Percentiles rank a stretch among this genome's conserved stretches.
Evolutionary conservation across 2,797 vertebrate species (phyloP).

Genomic region (Enoplosus armatus): DNA sequence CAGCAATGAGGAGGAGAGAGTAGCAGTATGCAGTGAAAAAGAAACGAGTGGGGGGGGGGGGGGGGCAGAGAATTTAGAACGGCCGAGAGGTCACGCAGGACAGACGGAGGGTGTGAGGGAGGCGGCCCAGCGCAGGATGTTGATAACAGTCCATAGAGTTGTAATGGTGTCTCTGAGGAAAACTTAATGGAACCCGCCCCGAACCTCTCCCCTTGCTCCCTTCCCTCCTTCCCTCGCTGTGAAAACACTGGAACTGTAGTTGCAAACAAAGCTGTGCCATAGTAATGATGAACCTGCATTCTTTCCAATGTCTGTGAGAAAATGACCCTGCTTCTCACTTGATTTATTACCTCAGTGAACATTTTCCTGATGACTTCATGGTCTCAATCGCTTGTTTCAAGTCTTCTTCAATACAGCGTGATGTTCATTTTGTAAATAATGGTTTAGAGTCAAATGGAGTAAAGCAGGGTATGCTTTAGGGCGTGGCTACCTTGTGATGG

Average conservation of each 20-base stretch:
- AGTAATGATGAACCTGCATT: too few relatives aligned
- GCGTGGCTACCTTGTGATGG: too few relatives aligned
- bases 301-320: too few relatives aligned
- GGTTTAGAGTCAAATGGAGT: too few relatives aligned
- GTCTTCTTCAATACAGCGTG: too few relatives aligned
- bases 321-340: too few relatives aligned
- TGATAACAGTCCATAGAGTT: conserved; percentile 61
- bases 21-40: not conserved
- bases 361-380: too few relatives aligned
- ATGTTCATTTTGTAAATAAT: too few relatives aligned
- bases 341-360: too few relatives aligned
- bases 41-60: not conserved
- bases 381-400: too few relatives aligned
- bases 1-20: conserved; percentile 16
- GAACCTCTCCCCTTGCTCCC: conserved; percentile 33
- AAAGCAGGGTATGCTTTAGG: too few relatives aligned
- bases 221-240: not conserved
- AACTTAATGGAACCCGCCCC: conserved; percentile 42
- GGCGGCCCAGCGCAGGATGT: conserved; percentile 62
- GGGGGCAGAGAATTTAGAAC: not conserved
- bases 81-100: conserved; percentile 17
- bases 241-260: not conserved
- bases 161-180: conserved; percentile 74
- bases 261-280: not conserved
- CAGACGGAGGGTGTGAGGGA: conserved; percentile 40